These are phyloP conservation scores for Folsomia candida DNA, from an alignment of 2,888 invertebrate genomes.

Conservation along the genomic window DNA sequence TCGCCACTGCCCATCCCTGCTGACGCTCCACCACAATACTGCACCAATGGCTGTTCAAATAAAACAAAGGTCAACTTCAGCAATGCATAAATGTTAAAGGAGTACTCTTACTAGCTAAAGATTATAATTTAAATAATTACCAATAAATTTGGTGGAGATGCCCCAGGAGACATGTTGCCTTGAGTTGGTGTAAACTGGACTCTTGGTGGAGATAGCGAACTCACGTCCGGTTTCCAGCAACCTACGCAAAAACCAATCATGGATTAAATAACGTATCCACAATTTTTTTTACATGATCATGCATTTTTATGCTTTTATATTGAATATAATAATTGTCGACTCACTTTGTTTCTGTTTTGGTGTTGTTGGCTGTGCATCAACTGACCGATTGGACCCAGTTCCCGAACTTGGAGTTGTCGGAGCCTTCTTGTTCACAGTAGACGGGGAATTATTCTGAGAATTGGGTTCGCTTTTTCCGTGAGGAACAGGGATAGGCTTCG, in stretches of 20 bases:
- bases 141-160: constrained; percentile 49
- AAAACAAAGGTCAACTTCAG: too few species aligned
- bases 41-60: too few species aligned
- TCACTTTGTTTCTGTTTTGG: constrained; percentile 41
- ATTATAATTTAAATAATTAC: too few species aligned
- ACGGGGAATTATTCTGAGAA: constrained; percentile 48
- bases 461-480: constrained; percentile 48
- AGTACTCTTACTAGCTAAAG: too few species aligned
- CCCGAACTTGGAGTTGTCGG: constrained; percentile 23
- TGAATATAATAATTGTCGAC: too few species aligned
- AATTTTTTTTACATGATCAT: too few species aligned
- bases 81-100: too few species aligned
- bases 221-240: constrained; percentile 68
- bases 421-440: constrained; percentile 30
- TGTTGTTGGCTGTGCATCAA: constrained; percentile 29
- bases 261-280: not conserved
- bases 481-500: constrained; percentile 51
- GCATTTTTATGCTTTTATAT: not conserved
- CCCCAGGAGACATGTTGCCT: constrained; percentile 48
- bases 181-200: constrained; percentile 59
- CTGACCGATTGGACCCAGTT: constrained; percentile 28
- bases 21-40: constrained; percentile 47
- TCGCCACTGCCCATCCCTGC: constrained; percentile 35
- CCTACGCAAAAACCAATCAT: constrained; percentile 7
- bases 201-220: constrained; percentile 87